These are phyloP conservation scores for Thelaira solivaga DNA, from an alignment of 2,888 invertebrate genomes.

Conservation along the genomic window DNA sequence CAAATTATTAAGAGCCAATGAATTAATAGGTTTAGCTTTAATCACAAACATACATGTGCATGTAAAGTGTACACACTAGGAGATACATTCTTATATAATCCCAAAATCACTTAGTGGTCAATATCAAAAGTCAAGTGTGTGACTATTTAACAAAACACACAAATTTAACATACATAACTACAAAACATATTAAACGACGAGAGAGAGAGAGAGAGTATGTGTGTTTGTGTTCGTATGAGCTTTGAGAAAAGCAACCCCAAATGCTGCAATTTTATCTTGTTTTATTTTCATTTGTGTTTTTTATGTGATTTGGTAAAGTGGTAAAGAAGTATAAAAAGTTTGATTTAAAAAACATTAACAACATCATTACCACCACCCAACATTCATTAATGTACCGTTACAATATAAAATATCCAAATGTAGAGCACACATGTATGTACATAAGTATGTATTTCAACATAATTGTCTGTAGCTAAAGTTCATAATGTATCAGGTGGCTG, in stretches of 20 bases:
- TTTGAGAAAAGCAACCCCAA: conserved; percentile 27
- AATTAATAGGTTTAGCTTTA: conserved; percentile 11
- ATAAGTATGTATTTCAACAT: too few relatives aligned
- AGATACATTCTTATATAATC: too few relatives aligned
- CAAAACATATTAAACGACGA: too few relatives aligned
- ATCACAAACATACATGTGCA: background rate
- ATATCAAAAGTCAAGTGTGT: conserved; percentile 21
- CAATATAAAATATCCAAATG: background rate
- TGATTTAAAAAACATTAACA: conserved; percentile 10
- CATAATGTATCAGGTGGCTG: background rate
- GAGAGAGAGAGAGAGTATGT: background rate
- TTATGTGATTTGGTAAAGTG: conserved; percentile 39
- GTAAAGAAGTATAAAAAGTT: conserved; percentile 22
- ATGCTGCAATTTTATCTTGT: conserved; percentile 10
- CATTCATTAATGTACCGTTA: conserved; percentile 22
- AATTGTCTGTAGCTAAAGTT: conserved; percentile 10
- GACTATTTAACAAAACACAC: background rate
- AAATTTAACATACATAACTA: background rate
- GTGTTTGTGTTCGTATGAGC: too few relatives aligned
- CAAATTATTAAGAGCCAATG: background rate
- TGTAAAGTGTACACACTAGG: too few relatives aligned
- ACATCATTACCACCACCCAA: background rate
- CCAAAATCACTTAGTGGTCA: conserved; percentile 26
- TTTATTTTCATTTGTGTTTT: conserved; percentile 11
- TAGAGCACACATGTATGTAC: background rate